Conservation (phyloP, 2,113 vertebrate species). For the Myotis davidii region DNA sequence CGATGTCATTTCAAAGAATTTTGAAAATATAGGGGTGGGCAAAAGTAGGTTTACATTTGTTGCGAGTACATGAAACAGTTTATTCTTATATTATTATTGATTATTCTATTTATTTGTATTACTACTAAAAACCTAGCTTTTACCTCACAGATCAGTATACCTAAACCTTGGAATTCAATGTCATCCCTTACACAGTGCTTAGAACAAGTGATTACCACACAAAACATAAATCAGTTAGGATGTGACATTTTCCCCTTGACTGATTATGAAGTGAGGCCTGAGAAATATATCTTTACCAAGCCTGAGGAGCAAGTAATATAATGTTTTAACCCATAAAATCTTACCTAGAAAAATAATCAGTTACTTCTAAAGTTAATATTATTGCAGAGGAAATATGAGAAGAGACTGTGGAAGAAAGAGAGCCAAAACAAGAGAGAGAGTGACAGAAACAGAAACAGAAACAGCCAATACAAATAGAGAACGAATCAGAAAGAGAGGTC, state of each 20-base stretch:
- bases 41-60: not conserved
- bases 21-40: not conserved
- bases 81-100: not conserved
- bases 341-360: not conserved
- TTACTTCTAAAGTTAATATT: not conserved
- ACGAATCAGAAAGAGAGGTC: not conserved
- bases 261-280: not conserved
- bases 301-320: not conserved
- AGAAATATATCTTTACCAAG: not conserved
- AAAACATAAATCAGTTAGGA: not conserved
- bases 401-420: not conserved
- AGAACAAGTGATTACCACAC: not conserved
- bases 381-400: not conserved
- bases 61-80: not conserved
- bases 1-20: not conserved
- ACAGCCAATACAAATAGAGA: not conserved
- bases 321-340: not conserved
- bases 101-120: not conserved
- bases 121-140: not conserved
- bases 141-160: not conserved
- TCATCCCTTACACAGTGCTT: not conserved
- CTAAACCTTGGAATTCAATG: conserved; percentile 26
- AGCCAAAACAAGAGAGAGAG: not conserved
- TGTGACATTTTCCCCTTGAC: not conserved
- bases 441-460: not conserved